Conservation (phyloP, 92 coral and sea anemone species). For the Porites lobata region DNA sequence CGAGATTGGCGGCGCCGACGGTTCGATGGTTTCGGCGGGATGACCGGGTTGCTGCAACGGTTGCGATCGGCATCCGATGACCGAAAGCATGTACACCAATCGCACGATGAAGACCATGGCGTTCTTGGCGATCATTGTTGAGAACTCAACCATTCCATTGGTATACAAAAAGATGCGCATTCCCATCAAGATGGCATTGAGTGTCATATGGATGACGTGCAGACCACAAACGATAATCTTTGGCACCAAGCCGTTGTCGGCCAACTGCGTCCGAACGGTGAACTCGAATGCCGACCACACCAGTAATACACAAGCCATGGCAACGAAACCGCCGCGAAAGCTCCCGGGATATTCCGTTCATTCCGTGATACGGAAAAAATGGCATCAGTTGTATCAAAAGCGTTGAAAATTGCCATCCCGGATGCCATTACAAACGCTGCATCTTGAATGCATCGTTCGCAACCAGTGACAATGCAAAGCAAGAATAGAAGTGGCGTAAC, state of each 20-base stretch:
- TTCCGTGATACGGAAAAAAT: not conserved
- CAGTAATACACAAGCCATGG: not conserved
- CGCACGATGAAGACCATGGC: constrained; percentile 5
- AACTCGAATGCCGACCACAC: constrained; percentile 4
- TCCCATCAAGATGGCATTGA: too few relatives aligned
- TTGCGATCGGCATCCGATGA: too few relatives aligned
- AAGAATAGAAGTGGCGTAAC: not conserved
- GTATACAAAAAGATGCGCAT: not conserved
- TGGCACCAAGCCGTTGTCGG: not conserved
- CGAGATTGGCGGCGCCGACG: too few relatives aligned
- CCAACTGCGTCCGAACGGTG: not conserved
- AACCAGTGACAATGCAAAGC: not conserved
- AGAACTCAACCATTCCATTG: not conserved
- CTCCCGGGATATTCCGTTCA: not conserved
- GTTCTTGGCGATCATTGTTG: not conserved
- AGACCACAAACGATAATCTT: too few relatives aligned
- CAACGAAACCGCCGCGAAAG: not conserved
- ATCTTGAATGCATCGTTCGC: not conserved
- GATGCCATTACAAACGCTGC: not conserved
- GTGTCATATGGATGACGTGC: too few relatives aligned
- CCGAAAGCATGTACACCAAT: not conserved
- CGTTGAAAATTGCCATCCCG: not conserved
- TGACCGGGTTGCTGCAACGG: not conserved
- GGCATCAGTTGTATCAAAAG: not conserved
- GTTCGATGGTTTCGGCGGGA: not conserved